These are phyloP conservation scores for Drosophila kanapiae DNA, from an alignment of 1,140 invertebrate genomes.

Conservation along the genomic window DNA sequence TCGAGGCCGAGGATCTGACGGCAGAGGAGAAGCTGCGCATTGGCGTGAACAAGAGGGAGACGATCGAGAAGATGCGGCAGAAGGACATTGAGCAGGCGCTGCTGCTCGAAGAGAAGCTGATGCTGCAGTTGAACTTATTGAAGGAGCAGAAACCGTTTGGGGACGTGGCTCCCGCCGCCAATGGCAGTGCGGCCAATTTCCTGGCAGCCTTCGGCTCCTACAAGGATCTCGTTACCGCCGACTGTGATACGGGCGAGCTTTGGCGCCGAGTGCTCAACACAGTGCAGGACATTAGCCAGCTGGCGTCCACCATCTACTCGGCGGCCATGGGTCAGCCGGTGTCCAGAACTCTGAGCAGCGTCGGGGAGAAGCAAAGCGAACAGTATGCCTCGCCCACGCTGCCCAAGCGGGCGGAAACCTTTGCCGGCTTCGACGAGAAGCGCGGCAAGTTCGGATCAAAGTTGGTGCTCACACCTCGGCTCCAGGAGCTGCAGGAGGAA, in stretches of 20 bases:
- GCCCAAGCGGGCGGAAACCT: conserved; percentile 96
- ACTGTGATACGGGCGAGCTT: conserved; percentile 88
- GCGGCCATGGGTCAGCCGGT: conserved; percentile 89
- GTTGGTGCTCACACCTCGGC: conserved; percentile 65
- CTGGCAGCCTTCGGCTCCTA: conserved; percentile 86
- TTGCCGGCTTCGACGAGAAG: conserved; percentile 95
- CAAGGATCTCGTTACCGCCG: conserved; percentile 87
- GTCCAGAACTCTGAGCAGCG: conserved; percentile 95
- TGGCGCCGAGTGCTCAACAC: conserved; percentile 90
- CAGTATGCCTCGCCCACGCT: conserved; percentile 93
- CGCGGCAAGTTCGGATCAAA: conserved; percentile 74
- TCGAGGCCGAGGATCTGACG: conserved; percentile 88
- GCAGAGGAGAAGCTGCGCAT: conserved; percentile 90
- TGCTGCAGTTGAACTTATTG: conserved; percentile 91
- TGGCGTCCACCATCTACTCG: conserved; percentile 90
- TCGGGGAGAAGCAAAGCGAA: conserved; percentile 94
- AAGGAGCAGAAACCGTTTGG: conserved; percentile 85
- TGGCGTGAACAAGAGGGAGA: conserved; percentile 90
- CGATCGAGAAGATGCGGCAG: conserved; percentile 90
- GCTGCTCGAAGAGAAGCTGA: conserved; percentile 95
- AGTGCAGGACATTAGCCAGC: conserved; percentile 88
- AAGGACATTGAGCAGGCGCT: conserved; percentile 95
- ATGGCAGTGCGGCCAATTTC: conserved; percentile 75
- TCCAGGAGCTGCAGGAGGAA: conserved; percentile 75
- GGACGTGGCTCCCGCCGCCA: conserved; percentile 19